phyloP scores from a whole-genome alignment of 2,797 vertebrate genomes.

The Spinus olivaceus region DNA sequence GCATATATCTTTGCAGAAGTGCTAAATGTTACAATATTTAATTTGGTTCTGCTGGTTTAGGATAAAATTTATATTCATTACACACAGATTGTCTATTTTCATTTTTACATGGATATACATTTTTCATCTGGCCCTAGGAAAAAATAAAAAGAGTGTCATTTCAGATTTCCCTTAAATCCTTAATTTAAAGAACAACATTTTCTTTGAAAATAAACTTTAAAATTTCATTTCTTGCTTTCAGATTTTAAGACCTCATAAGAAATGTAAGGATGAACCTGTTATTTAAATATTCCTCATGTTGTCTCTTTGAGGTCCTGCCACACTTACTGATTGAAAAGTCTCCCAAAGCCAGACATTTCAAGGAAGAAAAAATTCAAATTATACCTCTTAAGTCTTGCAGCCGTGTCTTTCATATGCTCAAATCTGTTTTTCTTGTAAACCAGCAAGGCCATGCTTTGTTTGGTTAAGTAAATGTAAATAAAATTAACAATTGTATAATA shows the following conservation, averaged over 20 bases:
- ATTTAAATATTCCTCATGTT: neutral
- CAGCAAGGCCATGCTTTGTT: neutral
- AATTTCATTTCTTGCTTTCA: neutral
- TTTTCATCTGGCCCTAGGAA: neutral
- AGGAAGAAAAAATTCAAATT: neutral
- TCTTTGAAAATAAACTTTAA: neutral
- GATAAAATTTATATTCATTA: neutral
- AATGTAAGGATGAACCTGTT: neutral
- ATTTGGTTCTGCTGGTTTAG: neutral
- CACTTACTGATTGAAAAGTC: neutral
- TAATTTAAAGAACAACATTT: neutral
- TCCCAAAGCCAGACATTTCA: neutral
- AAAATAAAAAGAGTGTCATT: neutral
- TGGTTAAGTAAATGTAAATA: neutral
- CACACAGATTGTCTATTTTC: neutral
- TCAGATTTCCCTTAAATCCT: neutral
- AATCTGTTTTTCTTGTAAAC: neutral
- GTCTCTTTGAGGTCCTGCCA: neutral
- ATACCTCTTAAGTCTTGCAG: neutral
- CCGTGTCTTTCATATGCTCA: neutral
- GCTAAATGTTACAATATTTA: neutral
- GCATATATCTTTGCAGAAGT: neutral
- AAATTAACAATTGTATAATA: constrained; percentile 9
- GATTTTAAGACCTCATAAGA: neutral
- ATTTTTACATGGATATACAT: neutral